Percentiles rank a stretch among this genome's conserved stretches.
phyloP scores from a whole-genome alignment of 2,113 vertebrate genomes.

The Gymnarchus niloticus region DNA sequence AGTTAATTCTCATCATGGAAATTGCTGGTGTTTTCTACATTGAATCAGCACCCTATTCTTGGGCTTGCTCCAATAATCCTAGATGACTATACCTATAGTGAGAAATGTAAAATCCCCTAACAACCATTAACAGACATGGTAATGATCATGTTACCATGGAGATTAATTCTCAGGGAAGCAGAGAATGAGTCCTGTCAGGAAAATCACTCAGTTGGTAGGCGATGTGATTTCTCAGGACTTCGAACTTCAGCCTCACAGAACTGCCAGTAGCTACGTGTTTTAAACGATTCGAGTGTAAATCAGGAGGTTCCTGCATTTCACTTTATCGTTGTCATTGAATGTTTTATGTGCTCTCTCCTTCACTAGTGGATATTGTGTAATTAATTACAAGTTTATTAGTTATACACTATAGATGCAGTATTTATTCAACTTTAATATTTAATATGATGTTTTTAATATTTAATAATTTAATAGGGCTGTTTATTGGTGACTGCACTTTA shows the following conservation, averaged over 20 bases:
- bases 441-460: too few relatives aligned
- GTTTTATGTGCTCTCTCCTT: neutral
- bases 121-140: constrained; percentile 52
- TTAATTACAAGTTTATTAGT: neutral
- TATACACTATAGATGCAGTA: too few relatives aligned
- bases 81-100: constrained; percentile 55
- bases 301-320: neutral
- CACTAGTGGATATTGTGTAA: neutral
- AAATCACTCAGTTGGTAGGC: constrained; percentile 39
- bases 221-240: neutral
- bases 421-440: neutral
- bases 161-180: constrained; percentile 51
- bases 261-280: neutral
- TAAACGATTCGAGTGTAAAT: neutral
- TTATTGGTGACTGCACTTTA: neutral
- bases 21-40: constrained; percentile 63
- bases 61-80: constrained; percentile 54
- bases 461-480: neutral
- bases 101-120: constrained; percentile 60
- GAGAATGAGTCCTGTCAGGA: constrained; percentile 37
- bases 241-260: neutral
- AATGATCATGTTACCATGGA: constrained; percentile 50
- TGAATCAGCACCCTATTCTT: constrained; percentile 51
- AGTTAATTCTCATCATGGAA: constrained; percentile 59
- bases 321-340: neutral